Conservation (phyloP, 2,797 vertebrate species). For the Siniperca obscura region DNA sequence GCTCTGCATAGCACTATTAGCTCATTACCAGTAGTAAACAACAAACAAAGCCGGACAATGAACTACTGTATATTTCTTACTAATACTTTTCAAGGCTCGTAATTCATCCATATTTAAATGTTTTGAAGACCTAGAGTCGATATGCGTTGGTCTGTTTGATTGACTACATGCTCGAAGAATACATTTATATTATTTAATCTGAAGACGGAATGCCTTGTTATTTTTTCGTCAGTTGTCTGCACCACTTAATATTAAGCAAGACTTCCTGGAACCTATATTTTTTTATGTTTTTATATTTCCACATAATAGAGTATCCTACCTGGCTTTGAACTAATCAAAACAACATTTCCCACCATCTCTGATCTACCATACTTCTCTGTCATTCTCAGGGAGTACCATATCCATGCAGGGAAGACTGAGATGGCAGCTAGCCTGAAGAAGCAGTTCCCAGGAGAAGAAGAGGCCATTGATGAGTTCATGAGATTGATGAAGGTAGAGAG, state of each 20-base stretch:
- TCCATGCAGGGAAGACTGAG: constrained; percentile 77
- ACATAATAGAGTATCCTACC: neutral
- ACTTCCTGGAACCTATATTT: too few species aligned
- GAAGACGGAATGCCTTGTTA: too few species aligned
- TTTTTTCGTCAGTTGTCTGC: too few species aligned
- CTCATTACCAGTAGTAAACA: neutral
- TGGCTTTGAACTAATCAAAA: neutral
- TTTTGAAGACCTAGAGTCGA: too few species aligned
- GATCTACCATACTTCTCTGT: neutral
- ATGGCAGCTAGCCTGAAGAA: constrained; percentile 78
- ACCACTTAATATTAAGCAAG: too few species aligned
- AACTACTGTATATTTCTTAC: neutral
- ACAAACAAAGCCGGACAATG: neutral
- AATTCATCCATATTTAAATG: neutral
- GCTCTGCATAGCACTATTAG: neutral
- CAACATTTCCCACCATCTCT: neutral
- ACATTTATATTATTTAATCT: too few species aligned
- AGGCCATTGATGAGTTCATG: constrained; percentile 86
- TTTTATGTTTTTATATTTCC: neutral
- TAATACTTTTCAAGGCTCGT: neutral
- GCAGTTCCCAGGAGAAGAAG: constrained; percentile 82
- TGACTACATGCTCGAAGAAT: too few species aligned
- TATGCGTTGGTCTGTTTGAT: too few species aligned
- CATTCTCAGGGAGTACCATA: constrained; percentile 73
- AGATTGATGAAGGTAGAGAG: constrained; percentile 85